Evolutionary conservation across 2,888 invertebrate species (phyloP).

Genomic region (Antheraea assamensis): DNA sequence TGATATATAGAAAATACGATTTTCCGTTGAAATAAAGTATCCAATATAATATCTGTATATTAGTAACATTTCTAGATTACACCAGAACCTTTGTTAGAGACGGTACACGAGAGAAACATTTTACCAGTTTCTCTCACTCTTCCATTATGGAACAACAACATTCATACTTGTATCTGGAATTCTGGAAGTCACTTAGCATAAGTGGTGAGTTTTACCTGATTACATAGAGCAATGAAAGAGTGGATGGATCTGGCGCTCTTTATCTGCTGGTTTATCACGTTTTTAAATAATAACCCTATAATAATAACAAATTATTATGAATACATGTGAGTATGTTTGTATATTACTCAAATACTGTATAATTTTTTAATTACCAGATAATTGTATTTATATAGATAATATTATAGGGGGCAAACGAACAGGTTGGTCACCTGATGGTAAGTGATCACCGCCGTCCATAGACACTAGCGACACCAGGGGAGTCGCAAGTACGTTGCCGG

Average conservation of each 20-base stretch:
- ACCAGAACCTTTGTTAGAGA: slow-evolving; percentile 6
- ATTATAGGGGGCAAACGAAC: no score
- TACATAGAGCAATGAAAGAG: slow-evolving; percentile 12
- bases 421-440: no score
- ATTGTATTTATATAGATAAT: no score
- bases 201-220: slow-evolving; percentile 68
- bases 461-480: no score
- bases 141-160: slow-evolving; percentile 26
- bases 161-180: slow-evolving; percentile 33
- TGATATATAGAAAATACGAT: neutral
- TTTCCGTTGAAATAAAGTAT: neutral
- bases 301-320: neutral
- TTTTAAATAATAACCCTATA: neutral
- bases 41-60: neutral
- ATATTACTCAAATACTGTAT: neutral
- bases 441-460: no score
- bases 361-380: neutral
- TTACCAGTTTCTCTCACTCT: slow-evolving; percentile 27
- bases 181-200: slow-evolving; percentile 67
- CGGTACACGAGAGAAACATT: slow-evolving; percentile 28
- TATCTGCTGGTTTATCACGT: neutral
- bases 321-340: neutral
- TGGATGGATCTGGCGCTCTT: slow-evolving; percentile 15
- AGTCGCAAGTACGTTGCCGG: no score
- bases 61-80: neutral